Evolutionary conservation across 2,888 invertebrate species (phyloP).

Genomic region (Hirtodrosophila alboralis): DNA sequence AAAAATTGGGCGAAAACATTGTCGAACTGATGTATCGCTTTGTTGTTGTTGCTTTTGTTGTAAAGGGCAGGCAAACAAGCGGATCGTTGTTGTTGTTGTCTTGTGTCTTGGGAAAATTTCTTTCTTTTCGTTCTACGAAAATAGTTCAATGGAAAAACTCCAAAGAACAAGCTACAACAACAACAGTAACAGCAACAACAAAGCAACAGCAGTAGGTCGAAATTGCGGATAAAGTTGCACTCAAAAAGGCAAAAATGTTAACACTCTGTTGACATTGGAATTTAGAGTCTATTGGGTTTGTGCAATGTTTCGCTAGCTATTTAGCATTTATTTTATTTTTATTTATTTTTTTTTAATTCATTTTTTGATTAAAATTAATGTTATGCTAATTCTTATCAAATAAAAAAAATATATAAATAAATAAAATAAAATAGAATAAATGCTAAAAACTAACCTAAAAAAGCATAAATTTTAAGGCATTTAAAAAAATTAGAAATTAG

Average conservation of each 20-base stretch:
- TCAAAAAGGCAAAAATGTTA: conserved; percentile 50
- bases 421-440: no score
- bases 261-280: no score
- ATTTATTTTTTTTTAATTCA: no score
- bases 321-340: no score
- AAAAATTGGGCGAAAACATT: conserved; percentile 62
- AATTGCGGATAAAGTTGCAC: conserved; percentile 27
- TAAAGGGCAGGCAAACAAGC: conserved; percentile 40
- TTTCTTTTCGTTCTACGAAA: conserved; percentile 59
- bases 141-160: conserved; percentile 77
- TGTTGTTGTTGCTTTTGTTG: conserved; percentile 18
- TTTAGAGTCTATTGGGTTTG: no score
- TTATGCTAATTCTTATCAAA: no score
- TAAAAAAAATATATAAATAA: no score
- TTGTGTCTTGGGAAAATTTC: conserved; percentile 56
- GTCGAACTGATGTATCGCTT: conserved; percentile 47
- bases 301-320: no score
- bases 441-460: no score
- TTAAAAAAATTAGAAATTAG: no score
- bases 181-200: conserved; percentile 25
- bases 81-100: conserved; percentile 28
- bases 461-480: no score
- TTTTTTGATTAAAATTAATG: no score
- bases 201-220: conserved; percentile 53
- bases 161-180: conserved; percentile 27